Conservation (phyloP, 35 echinoderm and acorn worm species). For the Patiria miniata region DNA sequence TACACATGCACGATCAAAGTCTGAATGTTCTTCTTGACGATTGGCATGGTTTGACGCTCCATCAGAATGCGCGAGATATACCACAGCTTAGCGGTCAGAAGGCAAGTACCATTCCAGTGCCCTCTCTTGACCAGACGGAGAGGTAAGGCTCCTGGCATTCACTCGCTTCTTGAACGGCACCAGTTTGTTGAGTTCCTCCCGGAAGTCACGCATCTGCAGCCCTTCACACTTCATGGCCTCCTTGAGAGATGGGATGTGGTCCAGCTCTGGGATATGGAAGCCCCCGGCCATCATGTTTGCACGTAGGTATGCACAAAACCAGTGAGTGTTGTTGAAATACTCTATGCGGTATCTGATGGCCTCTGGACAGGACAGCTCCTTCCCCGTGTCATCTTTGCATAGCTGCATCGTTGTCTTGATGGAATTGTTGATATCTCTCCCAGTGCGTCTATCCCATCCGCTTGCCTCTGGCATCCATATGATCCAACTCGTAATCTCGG, state of each 20-base stretch:
- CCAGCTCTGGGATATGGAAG: not conserved
- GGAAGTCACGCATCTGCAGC: slow-evolving; percentile 34
- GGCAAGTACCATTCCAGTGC: slow-evolving; percentile 37
- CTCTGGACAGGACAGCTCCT: not conserved
- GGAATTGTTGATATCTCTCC: not conserved
- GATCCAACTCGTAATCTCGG: not conserved
- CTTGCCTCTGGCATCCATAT: not conserved
- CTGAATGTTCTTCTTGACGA: no score
- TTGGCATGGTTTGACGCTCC: no score
- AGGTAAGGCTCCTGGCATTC: slow-evolving; percentile 27
- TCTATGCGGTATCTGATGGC: not conserved
- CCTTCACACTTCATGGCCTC: slow-evolving; percentile 26
- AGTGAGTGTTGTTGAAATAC: slow-evolving; percentile 29
- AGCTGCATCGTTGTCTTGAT: not conserved
- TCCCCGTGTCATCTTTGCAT: not conserved
- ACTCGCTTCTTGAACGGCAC: slow-evolving; percentile 12
- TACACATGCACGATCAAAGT: no score
- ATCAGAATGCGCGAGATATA: no score
- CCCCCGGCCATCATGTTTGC: slow-evolving; percentile 9
- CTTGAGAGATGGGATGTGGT: slow-evolving; percentile 4
- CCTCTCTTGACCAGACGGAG: not conserved
- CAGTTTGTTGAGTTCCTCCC: slow-evolving; percentile 26
- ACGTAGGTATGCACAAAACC: slow-evolving; percentile 27
- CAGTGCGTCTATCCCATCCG: no score
- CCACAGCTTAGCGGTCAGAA: not conserved